phyloP scores from a whole-genome alignment of 2,888 invertebrate genomes.

The Zelleria hepariella region DNA sequence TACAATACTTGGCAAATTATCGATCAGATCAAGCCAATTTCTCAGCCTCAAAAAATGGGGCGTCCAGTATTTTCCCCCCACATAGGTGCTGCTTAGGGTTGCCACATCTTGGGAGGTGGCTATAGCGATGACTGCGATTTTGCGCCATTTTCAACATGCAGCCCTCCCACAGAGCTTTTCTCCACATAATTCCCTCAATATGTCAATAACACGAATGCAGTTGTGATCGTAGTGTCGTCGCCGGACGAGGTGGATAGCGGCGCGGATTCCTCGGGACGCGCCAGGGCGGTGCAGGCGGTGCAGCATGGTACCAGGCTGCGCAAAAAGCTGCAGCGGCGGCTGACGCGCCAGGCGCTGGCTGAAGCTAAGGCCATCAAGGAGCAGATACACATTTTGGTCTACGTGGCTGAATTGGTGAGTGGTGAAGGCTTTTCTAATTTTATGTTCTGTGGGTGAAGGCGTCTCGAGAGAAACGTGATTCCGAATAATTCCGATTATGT shows the following conservation, averaged over 20 bases:
- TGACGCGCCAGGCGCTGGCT: slow-evolving; percentile 82
- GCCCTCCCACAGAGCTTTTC: not conserved
- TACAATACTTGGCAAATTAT: no score
- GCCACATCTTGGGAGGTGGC: no score
- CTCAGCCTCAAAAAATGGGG: no score
- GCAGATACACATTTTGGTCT: slow-evolving; percentile 83
- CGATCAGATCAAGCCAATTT: no score
- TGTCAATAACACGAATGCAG: slow-evolving; percentile 19
- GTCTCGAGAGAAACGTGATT: no score
- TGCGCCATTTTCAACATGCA: not conserved
- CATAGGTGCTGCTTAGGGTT: no score
- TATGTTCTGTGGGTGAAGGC: no score
- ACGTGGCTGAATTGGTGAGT: slow-evolving; percentile 83
- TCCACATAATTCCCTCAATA: not conserved
- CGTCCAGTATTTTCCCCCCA: no score
- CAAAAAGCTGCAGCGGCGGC: slow-evolving; percentile 80
- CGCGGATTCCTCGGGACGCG: slow-evolving; percentile 46
- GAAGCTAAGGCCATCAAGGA: slow-evolving; percentile 86
- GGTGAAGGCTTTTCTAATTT: not conserved
- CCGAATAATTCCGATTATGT: no score
- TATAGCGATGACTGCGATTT: no score
- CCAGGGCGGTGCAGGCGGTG: slow-evolving; percentile 80
- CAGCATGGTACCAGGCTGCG: slow-evolving; percentile 84
- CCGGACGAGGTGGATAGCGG: slow-evolving; percentile 30
- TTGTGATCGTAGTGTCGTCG: slow-evolving; percentile 60